phyloP scores from a whole-genome alignment of 2,113 vertebrate species.

The Chaetorhynchus papuensis region DNA sequence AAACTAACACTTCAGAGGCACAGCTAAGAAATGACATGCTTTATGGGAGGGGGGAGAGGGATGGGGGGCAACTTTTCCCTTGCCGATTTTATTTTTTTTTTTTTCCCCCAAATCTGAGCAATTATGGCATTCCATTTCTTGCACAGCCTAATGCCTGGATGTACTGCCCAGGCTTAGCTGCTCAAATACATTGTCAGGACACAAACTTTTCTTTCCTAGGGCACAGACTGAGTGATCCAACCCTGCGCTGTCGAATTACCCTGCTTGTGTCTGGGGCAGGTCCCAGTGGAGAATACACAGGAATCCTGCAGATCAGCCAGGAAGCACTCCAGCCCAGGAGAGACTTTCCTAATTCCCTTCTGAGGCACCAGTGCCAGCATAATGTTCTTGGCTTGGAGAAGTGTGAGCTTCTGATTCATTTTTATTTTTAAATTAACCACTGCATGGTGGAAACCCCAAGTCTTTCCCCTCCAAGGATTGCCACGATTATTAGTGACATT shows the following conservation, averaged over 20 bases:
- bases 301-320: slow-evolving; percentile 25
- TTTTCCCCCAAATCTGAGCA: neutral
- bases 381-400: slow-evolving; percentile 7
- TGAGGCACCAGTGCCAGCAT: neutral
- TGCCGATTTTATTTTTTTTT: neutral
- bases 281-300: neutral
- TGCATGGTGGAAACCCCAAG: neutral
- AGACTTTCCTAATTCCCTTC: slow-evolving; percentile 32
- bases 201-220: neutral
- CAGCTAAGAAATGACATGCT: slow-evolving; percentile 21
- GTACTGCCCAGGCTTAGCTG: neutral
- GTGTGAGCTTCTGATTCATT: slow-evolving; percentile 20
- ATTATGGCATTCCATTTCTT: neutral
- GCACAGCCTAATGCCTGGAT: neutral
- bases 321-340: slow-evolving; percentile 31
- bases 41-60: neutral
- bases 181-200: neutral
- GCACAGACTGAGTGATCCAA: neutral
- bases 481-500: neutral
- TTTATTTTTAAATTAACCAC: slow-evolving; percentile 27
- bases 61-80: neutral
- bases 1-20: slow-evolving; percentile 54
- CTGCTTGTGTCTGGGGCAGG: neutral
- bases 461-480: neutral
- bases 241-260: neutral